Conservation (phyloP, 2,888 invertebrate genomes). For the Leptogaster cylindrica region DNA sequence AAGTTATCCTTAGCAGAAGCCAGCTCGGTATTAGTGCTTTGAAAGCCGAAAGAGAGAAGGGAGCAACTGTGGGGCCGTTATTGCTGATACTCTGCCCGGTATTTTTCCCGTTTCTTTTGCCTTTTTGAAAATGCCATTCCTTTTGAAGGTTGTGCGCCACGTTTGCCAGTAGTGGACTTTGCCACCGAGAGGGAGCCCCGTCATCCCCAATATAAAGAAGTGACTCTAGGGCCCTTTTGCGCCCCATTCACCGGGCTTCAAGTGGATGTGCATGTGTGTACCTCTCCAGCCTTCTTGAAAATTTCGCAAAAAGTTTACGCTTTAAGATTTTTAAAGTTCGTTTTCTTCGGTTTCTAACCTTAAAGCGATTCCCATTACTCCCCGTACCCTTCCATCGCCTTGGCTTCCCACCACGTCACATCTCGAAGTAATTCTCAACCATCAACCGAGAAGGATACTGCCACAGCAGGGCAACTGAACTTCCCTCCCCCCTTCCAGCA, state of each 20-base stretch:
- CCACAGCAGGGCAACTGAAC: slow-evolving; percentile 37
- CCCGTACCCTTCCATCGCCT: too few species aligned
- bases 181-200: slow-evolving; percentile 11
- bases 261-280: slow-evolving; percentile 36
- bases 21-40: not conserved
- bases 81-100: slow-evolving; percentile 9
- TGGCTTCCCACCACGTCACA: slow-evolving; percentile 23
- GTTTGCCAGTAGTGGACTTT: slow-evolving; percentile 38
- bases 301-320: slow-evolving; percentile 33
- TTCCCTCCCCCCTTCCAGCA: not conserved
- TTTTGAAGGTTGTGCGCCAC: slow-evolving; percentile 16
- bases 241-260: slow-evolving; percentile 19
- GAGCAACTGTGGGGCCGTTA: slow-evolving; percentile 16
- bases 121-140: slow-evolving; percentile 2
- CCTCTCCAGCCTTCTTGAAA: slow-evolving; percentile 7
- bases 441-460: slow-evolving; percentile 36
- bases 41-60: slow-evolving; percentile 8
- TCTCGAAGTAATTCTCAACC: slow-evolving; percentile 35
- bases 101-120: slow-evolving; percentile 11
- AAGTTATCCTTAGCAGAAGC: slow-evolving; percentile 2
- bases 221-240: slow-evolving; percentile 25
- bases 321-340: slow-evolving; percentile 40
- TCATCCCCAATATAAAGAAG: slow-evolving; percentile 10
- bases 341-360: slow-evolving; percentile 39
- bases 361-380: too few species aligned